Conservation (phyloP, 1,140 invertebrate species). For the Lithobius niger region DNA sequence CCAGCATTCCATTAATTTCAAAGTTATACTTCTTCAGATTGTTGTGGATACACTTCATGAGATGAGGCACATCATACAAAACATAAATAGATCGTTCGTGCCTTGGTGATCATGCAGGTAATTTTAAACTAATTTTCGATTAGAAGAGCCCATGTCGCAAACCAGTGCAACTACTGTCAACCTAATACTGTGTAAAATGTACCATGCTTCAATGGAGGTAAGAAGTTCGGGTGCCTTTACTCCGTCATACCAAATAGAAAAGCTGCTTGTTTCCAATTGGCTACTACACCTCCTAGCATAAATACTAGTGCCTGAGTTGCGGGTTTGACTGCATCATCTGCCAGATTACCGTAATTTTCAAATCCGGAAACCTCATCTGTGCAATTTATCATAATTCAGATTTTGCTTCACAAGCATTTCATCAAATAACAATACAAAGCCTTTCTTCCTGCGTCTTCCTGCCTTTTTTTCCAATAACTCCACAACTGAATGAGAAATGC, state of each 20-base stretch:
- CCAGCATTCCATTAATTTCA: no score
- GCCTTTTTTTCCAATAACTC: not conserved
- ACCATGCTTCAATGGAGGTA: not conserved
- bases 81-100: not conserved
- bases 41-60: no score
- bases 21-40: no score
- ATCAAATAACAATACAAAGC: not conserved
- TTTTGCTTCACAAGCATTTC: not conserved
- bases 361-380: not conserved
- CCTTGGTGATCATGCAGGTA: no score
- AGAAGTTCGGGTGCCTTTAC: no score
- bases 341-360: not conserved
- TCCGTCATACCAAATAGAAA: not conserved
- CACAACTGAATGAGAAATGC: not conserved
- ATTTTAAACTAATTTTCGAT: not conserved
- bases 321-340: not conserved
- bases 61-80: not conserved
- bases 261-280: not conserved
- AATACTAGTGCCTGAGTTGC: not conserved
- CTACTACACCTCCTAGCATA: no score
- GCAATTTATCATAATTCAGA: not conserved
- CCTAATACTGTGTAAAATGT: no score
- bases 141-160: not conserved
- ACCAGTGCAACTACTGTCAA: not conserved
- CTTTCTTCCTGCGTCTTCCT: not conserved